phyloP scores from a whole-genome alignment of 2,113 vertebrate genomes.

The Heptranchias perlo region DNA sequence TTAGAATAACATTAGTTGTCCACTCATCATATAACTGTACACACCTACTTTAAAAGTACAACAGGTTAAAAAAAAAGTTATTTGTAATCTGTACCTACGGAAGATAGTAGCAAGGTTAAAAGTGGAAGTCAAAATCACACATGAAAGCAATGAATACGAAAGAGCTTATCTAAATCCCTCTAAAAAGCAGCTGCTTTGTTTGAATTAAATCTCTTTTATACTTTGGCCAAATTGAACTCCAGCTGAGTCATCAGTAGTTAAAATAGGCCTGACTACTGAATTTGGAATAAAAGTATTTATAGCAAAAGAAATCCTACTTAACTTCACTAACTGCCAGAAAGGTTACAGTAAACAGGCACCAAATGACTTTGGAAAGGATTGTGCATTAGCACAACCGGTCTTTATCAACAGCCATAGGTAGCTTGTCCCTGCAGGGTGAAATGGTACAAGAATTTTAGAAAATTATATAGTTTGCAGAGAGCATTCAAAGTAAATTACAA shows the following conservation, averaged over 20 bases:
- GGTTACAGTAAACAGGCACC: background rate
- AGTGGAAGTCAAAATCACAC: slow-evolving; percentile 26
- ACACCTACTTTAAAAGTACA: background rate
- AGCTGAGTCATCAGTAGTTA: slow-evolving; percentile 14
- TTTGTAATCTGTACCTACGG: background rate
- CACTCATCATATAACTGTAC: background rate
- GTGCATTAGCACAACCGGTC: background rate
- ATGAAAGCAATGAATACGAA: slow-evolving; percentile 32
- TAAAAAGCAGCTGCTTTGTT: slow-evolving; percentile 30
- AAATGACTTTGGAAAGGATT: background rate
- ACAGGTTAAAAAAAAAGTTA: background rate
- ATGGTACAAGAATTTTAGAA: background rate
- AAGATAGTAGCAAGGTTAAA: slow-evolving; percentile 24
- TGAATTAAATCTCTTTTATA: slow-evolving; percentile 28
- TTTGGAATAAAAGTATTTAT: background rate
- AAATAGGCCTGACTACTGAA: background rate
- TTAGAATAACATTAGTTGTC: background rate
- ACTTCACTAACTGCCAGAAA: slow-evolving; percentile 12
- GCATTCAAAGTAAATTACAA: slow-evolving; percentile 8
- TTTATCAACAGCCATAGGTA: slow-evolving; percentile 1
- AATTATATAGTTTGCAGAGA: slow-evolving; percentile 13
- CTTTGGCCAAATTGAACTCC: slow-evolving; percentile 3
- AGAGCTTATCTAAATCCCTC: slow-evolving; percentile 33
- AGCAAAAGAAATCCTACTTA: slow-evolving; percentile 6
- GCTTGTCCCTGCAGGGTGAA: background rate